Base-by-base conservation (phyloP, 30 jellyfish, hydroid and myxozoan species). In the Nemopilema nomurai region DNA sequence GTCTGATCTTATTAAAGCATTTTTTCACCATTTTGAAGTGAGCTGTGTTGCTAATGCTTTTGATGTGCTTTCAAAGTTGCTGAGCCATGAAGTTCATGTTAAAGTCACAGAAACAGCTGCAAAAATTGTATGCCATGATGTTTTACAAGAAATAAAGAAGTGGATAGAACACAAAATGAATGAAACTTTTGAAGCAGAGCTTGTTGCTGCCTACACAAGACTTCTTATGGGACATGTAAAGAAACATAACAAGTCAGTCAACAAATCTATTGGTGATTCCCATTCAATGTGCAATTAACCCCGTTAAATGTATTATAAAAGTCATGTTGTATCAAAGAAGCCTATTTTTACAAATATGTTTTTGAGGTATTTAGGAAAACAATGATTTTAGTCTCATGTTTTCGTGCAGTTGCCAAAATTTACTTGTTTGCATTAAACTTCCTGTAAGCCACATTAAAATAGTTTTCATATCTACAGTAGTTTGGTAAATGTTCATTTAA, bases 141-240 rank as follows among this genome's bases (percentile, higher is more conserved):
- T 83, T 16, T 52, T 51, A 71, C 65, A 76, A 4, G 74, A 83
- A 71, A 29, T 83, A 28, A 28, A 62, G 3, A 85, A 71, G 74
- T 83, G 92, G 92, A 31, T 30, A 9, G 53, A 71, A 8, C 69
- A 66, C 26, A 83, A 83, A 22, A 4, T 83, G 73, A 53, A n/a
- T 49, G 76, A 49, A 4, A 24, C 31, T 17, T 71, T 41, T 72
- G 92, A 83, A 52, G 57, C 57, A n/a, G 92, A 83, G 26, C 81
- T 83, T 16, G 26, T 70, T 18, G 23, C 49, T 26, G 86, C 92
- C 21, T 83, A 49, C 74, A 71, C 64, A 25, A 62, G 78, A 72
- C 86, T 69, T n/a, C 64, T 83, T 26, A 83, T 83, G 92, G 71
- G 74, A 1, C 68, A 29, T 16, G 67, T 83, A 1, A 83, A 83